Evolutionary conservation across 2,113 vertebrate species (phyloP).

Genomic region (Eulemur macaco): DNA sequence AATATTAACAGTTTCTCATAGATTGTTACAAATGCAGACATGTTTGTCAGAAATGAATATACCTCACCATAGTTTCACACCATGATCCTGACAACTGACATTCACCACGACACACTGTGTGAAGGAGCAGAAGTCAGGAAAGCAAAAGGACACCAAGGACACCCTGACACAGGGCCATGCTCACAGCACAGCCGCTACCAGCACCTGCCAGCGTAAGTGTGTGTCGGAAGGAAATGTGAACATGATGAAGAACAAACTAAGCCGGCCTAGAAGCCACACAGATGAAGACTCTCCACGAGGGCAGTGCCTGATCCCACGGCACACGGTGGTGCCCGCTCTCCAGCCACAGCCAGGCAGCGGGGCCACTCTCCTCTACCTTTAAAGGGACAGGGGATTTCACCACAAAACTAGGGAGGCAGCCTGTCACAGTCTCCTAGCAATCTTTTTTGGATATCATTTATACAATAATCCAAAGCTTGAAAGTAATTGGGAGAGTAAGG

Average conservation of each 20-base stretch:
- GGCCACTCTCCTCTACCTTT: too few relatives aligned
- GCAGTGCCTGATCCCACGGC: too few relatives aligned
- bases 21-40: neutral
- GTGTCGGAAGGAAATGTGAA: neutral
- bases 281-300: too few relatives aligned
- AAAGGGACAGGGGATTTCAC: neutral
- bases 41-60: fast-evolving
- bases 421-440: fast-evolving
- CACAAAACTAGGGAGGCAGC: fast-evolving
- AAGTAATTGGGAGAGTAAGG: fast-evolving
- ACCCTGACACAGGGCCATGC: neutral
- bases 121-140: neutral
- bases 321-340: fast-evolving
- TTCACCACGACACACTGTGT: neutral
- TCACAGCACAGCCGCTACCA: neutral
- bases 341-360: fast-evolving
- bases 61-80: neutral
- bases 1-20: neutral
- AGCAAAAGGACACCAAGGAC: fast-evolving
- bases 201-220: too few relatives aligned
- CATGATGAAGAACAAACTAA: fast-evolving
- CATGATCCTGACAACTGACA: neutral
- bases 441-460: fast-evolving
- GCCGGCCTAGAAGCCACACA: fast-evolving
- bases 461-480: fast-evolving